Evolutionary conservation across 2,797 vertebrate species (phyloP).

Genomic region (Hylomyscus alleni): DNA sequence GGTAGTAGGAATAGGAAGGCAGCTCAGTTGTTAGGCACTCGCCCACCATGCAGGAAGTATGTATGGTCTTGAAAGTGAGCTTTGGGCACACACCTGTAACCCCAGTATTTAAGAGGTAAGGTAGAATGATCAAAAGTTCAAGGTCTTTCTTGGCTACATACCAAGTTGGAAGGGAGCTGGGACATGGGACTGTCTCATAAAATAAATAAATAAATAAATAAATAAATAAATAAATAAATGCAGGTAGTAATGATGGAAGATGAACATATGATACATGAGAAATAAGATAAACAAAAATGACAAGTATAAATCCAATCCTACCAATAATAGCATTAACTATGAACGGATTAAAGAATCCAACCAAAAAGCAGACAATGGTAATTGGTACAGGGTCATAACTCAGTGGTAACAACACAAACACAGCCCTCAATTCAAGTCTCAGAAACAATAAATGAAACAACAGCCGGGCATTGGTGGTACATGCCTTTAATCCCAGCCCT

Average conservation of each 20-base stretch:
- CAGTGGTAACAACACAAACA: not conserved
- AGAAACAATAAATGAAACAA: too few relatives aligned
- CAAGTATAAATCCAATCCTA: conserved; percentile 3
- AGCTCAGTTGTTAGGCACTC: not conserved
- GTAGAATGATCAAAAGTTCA: not conserved
- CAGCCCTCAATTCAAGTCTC: not conserved
- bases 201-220: not conserved
- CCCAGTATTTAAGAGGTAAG: not conserved
- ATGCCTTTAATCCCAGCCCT: too few relatives aligned
- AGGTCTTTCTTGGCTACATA: not conserved
- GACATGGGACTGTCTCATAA: not conserved
- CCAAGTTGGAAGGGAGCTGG: not conserved
- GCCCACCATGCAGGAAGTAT: not conserved
- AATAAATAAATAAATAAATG: not conserved
- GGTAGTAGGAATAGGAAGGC: not conserved
- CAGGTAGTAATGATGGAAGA: not conserved
- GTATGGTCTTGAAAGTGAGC: not conserved
- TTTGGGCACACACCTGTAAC: not conserved
- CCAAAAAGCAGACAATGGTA: not conserved
- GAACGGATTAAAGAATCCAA: conserved; percentile 15
- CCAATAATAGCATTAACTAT: conserved; percentile 19
- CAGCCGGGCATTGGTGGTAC: too few relatives aligned
- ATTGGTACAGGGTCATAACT: not conserved
- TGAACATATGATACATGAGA: not conserved
- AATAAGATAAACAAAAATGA: not conserved